Conservation (phyloP, 2,113 vertebrate species). For the Zapornia atra region DNA sequence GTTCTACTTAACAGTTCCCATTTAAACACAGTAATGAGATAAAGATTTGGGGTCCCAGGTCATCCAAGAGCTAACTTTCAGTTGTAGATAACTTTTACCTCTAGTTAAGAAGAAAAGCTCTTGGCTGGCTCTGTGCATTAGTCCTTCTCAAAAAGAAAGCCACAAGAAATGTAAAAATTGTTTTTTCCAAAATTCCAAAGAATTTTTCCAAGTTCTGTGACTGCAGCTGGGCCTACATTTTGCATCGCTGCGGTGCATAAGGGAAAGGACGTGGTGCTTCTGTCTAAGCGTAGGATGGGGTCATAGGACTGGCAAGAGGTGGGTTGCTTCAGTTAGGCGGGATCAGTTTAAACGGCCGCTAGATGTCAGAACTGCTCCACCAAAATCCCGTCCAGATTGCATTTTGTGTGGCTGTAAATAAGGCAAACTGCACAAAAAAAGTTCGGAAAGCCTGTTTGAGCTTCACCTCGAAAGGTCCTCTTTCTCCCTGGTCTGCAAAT, state of each 20-base stretch:
- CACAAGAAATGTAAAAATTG: neutral
- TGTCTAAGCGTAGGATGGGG: neutral
- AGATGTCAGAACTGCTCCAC: slow-evolving; percentile 71
- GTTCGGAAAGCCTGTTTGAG: neutral
- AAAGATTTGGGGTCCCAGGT: neutral
- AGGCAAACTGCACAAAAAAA: neutral
- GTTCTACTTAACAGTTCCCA: neutral
- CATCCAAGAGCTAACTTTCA: neutral
- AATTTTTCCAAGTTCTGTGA: neutral
- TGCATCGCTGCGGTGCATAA: neutral
- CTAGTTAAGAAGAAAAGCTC: neutral
- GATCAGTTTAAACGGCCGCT: slow-evolving; percentile 12
- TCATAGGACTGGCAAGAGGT: neutral
- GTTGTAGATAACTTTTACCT: neutral
- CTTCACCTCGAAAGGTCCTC: neutral
- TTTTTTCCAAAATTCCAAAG: neutral
- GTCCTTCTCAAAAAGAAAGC: neutral
- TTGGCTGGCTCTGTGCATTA: neutral
- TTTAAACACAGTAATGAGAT: neutral
- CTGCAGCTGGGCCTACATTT: neutral
- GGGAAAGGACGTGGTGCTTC: neutral
- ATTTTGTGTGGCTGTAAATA: slow-evolving; percentile 74
- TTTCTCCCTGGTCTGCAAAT: neutral
- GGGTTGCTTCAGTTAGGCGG: neutral
- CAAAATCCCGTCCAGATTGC: neutral